Base-by-base conservation (phyloP, 2,113 vertebrate genomes). In the Microtus oregoni region DNA sequence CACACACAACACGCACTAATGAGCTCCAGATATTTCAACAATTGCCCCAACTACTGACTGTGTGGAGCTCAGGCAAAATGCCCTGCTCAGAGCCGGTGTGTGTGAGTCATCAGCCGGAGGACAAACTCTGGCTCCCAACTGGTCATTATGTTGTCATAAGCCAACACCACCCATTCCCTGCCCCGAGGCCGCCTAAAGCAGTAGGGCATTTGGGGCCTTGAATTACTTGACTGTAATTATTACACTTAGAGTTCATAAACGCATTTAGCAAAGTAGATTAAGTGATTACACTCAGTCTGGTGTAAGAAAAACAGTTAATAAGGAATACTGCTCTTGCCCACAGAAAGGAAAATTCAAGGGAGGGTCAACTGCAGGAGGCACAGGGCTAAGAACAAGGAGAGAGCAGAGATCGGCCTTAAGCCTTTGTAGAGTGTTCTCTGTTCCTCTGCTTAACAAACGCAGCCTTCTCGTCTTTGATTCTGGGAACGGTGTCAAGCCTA, bases 401-500 rank as follows among this genome's bases (percentile, higher is more conserved):
- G 94, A 89, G 90, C 86, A 93, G 96, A 52, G 79, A 75, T 88
- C 83, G 92, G 81, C 81, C 87, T 94, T 94, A 86, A 95, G 72
- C 30, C n/a, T 90, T 93, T 93, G 28, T 81, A 78, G 91, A 96
- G 61, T 81, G 68, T 79, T 96, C 94, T 95, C 86, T 94, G 75
- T 87, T 96, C 96, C 90, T 90, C 41, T 90, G 50, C 92, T 68
- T 90, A 86, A 92, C 70, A 95, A 96, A 93, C 41, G 79, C 91
- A 97, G 81, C 88, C 76, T 92, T 95, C 93, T 88, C 72, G 30
- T 94, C 83, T 92, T 93, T 93, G 76, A 77, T 79, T 94, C 93
- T 95, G 96, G 97, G 96, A 95, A 88, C 35, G 63, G 90, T 90
- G 95, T 97, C 93, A 93, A 95, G 81, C 76, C 90, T 82, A 85